Evolutionary conservation across 2,888 invertebrate genomes (phyloP), one percentile per base, ranked within the genome.

Genomic region (Odontocolon sp.): DNA sequence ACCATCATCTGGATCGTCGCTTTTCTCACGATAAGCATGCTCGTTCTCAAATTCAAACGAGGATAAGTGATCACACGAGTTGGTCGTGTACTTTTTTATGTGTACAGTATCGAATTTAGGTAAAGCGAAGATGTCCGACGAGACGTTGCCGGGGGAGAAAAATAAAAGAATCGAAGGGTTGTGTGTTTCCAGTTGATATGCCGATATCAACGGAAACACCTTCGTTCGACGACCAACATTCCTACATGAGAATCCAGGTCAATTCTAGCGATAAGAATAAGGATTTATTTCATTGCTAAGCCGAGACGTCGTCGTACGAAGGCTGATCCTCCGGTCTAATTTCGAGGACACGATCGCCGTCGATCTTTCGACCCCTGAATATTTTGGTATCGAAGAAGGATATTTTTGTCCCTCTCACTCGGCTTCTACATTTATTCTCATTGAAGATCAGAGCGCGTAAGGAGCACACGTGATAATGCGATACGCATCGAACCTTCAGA

Each of bases 1-100:
- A 97, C 97, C 1, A 92, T 96, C 54, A 92, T 93, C 42, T 98
- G 98, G 98, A 97, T 97, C 85, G 93, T 94, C 2, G 91, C 96
- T 23, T 97, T 97, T 91, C 92, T 97, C 86, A 93, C 94, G 80
- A 94, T 96, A 85, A 96, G 96, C 85, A 91, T 96, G 88, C 91
- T 95, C 72, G 96, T 96, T 82, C 92, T 97, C 82, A 95, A 94
- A 91, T 93, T 96, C 88, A 97, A 96, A 90, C 93, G 95, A 87
- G 95, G 95, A 88, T 96, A 94, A 92, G 31, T 36, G 0, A 5
- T 18, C 5, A 50, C 47, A 57, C 6, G 3, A 28, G 23, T 56
- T 21, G 33, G 26, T 56, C 8, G 45, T 57, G 52, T 54, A 56
- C 56, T 42, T 45, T 61, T 59, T 61, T 45, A 33, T 50, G 56